These are phyloP conservation scores for Microctenopoma lineatum DNA, from an alignment of 2,797 vertebrate species.

Conservation along the genomic window DNA sequence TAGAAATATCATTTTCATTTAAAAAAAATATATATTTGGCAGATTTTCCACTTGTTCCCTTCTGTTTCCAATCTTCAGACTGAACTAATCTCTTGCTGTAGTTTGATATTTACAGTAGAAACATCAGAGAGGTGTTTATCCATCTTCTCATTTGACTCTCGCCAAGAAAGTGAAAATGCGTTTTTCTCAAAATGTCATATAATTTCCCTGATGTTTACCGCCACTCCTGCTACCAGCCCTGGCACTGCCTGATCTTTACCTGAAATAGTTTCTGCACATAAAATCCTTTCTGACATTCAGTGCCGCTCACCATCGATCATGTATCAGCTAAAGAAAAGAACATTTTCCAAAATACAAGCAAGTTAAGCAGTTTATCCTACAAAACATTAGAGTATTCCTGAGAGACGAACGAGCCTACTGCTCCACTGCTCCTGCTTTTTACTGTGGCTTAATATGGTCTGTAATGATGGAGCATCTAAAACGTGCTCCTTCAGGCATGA, in stretches of 20 bases:
- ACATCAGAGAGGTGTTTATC: not conserved
- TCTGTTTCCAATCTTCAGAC: not conserved
- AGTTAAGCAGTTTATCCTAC: constrained; percentile 26
- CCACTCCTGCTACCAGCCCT: not conserved
- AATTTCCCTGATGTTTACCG: not conserved
- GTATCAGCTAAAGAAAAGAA: not conserved
- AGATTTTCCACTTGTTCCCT: not conserved
- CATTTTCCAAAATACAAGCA: constrained; percentile 25
- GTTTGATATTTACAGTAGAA: not conserved
- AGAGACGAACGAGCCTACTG: constrained; percentile 20
- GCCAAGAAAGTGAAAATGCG: not conserved
- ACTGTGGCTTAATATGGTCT: constrained; percentile 50
- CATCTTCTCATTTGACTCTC: not conserved
- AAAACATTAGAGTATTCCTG: constrained; percentile 29
- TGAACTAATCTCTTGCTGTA: not conserved
- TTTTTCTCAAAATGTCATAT: not conserved
- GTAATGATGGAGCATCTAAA: constrained; percentile 65
- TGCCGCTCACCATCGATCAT: not conserved
- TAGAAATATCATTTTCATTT: too few species aligned
- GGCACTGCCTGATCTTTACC: not conserved
- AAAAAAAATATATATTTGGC: too few species aligned
- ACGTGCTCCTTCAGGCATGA: constrained; percentile 69
- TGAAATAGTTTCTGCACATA: not conserved
- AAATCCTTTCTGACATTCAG: constrained; percentile 6
- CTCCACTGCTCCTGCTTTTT: constrained; percentile 33